phyloP scores from a whole-genome alignment of 2,888 invertebrate genomes.

The Arrhopalites spinosus region DNA sequence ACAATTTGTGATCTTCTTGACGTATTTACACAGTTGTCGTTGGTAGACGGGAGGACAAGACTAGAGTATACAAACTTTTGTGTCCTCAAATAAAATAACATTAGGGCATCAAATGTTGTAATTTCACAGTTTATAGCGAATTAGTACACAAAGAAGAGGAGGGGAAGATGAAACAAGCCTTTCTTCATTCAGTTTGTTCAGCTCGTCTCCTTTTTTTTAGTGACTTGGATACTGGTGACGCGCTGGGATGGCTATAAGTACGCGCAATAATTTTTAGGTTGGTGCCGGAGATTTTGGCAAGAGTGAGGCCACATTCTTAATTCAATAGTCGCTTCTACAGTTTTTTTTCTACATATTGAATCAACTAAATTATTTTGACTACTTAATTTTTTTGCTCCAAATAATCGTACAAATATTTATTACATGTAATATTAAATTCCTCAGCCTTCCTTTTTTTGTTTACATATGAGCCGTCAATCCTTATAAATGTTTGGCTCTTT shows the following conservation, averaged over 20 bases:
- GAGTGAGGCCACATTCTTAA: constrained; percentile 22
- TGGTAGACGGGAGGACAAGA: too few relatives aligned
- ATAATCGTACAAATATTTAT: not conserved
- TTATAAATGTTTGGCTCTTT: not conserved
- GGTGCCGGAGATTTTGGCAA: constrained; percentile 28
- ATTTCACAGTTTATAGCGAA: not conserved
- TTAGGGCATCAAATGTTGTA: not conserved
- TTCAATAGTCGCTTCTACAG: constrained; percentile 5
- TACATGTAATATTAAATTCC: not conserved
- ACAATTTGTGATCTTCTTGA: too few relatives aligned
- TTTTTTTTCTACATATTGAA: too few relatives aligned
- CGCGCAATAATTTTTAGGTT: constrained; percentile 29
- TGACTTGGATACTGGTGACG: not conserved
- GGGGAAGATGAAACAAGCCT: not conserved
- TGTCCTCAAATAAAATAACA: too few relatives aligned
- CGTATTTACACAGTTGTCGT: too few relatives aligned
- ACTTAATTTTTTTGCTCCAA: not conserved
- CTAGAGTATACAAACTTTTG: too few relatives aligned
- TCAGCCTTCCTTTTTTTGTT: not conserved
- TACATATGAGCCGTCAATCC: not conserved
- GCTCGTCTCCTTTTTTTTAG: not conserved
- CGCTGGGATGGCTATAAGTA: not conserved
- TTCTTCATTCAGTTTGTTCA: not conserved
- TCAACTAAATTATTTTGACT: too few relatives aligned
- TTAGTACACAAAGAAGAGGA: not conserved